phyloP scores from a whole-genome alignment of 2,113 vertebrate species.

The Sebastes schlegelii region DNA sequence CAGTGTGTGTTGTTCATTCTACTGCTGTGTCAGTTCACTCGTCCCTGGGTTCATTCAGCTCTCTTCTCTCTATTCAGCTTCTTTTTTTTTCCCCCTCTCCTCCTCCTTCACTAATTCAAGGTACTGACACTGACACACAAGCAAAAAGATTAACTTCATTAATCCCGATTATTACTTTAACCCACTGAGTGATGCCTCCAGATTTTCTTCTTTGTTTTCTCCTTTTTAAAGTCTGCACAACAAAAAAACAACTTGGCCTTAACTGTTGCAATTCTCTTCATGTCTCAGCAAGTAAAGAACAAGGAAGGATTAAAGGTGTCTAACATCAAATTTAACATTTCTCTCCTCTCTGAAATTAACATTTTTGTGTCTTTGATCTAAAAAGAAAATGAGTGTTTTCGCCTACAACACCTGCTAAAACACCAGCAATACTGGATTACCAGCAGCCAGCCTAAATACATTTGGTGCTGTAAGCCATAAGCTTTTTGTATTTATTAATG shows the following conservation, averaged over 20 bases:
- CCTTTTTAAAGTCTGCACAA: constrained; percentile 41
- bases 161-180: constrained; percentile 79
- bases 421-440: constrained; percentile 55
- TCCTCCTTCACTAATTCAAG: constrained; percentile 75
- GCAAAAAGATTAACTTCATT: constrained; percentile 80
- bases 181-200: constrained; percentile 72
- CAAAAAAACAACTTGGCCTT: constrained; percentile 56
- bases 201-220: background rate
- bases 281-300: constrained; percentile 46
- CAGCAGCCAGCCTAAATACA: constrained; percentile 21
- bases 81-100: background rate
- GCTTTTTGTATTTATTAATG: constrained; percentile 23
- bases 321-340: constrained; percentile 64
- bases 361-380: constrained; percentile 55
- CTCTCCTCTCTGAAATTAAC: constrained; percentile 63
- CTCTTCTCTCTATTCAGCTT: constrained; percentile 35
- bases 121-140: constrained; percentile 75
- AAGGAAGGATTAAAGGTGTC: constrained; percentile 61
- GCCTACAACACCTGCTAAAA: constrained; percentile 51
- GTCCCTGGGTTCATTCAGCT: constrained; percentile 58
- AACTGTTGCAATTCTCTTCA: constrained; percentile 45
- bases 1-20: constrained; percentile 58
- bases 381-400: constrained; percentile 17
- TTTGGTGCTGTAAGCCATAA: background rate
- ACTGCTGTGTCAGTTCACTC: constrained; percentile 54